phyloP scores from a whole-genome alignment of 2,888 invertebrate species.

The Lampropteryx suffumata region DNA sequence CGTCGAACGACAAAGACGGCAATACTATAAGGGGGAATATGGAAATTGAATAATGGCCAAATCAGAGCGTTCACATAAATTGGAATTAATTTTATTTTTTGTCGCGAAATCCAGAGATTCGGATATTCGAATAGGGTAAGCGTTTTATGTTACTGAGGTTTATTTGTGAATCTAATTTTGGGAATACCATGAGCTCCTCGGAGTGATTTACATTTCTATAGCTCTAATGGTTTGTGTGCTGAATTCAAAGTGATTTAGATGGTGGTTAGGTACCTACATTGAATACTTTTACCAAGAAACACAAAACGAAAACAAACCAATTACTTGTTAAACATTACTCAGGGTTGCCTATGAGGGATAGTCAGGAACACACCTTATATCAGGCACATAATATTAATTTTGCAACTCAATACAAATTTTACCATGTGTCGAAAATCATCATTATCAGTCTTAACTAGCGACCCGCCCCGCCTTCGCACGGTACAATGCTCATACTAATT shows the following conservation, averaged over 20 bases:
- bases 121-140: conserved; percentile 23
- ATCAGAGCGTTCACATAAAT: conserved; percentile 28
- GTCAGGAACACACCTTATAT: too few relatives aligned
- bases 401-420: too few relatives aligned
- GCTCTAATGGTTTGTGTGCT: not conserved
- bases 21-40: conserved; percentile 23
- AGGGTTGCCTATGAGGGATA: too few relatives aligned
- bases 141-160: conserved; percentile 11
- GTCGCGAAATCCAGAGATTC: conserved; percentile 17
- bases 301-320: too few relatives aligned
- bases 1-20: conserved; percentile 6
- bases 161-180: conserved; percentile 24
- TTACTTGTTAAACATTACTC: too few relatives aligned
- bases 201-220: conserved; percentile 17
- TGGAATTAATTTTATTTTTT: conserved; percentile 27
- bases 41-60: conserved; percentile 36
- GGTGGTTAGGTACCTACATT: too few relatives aligned
- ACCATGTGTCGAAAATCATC: too few relatives aligned
- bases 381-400: too few relatives aligned
- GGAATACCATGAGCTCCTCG: conserved; percentile 4
- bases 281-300: too few relatives aligned
- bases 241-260: not conserved
- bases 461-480: too few relatives aligned
- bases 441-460: too few relatives aligned
- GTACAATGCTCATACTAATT: too few relatives aligned